Base-by-base conservation (phyloP, 2,888 invertebrate genomes). In the Agonopterix subpropinquella region DNA sequence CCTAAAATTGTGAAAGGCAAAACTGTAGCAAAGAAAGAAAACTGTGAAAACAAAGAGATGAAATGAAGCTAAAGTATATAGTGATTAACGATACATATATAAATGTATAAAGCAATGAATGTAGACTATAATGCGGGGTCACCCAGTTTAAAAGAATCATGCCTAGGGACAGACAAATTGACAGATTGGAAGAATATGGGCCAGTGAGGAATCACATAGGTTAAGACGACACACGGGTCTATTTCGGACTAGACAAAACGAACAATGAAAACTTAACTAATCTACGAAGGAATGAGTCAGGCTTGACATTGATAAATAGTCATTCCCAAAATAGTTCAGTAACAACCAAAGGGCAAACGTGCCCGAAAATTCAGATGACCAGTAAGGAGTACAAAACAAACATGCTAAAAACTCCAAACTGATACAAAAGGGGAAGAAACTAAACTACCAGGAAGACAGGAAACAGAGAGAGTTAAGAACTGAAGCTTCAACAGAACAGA, bases 401-500 rank as follows among this genome's bases (percentile, higher is more conserved):
- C 11, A 39, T 39, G 11, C 11, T 11, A 39, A 39, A 39, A 44
- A 35, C 13, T 11, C 28, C 69, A 71, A 64, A 62, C 55, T 64
- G 67, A 67, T 64, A 61, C 46, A 56, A 61, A 57, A 62, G 59
- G 46, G 59, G 65, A 61, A 65, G 65, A 58, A 75, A 62, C 80
- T 78, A 81, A 76, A 64, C 86, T 86, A 86, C 78, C 76, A 82
- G 80, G 68, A 77, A 76, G 70, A 69, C 58, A 78, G 75, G 78
- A 65, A 64, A 60, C 54, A 63, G 65, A 74, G 67, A 77, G 60
- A 71, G 66, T 68, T 68, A 55, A 55, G 62, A 57, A 76, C 70
- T 69, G 78, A 86, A 88, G 87, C 87, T 72, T 82, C 67, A 79
- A 82, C 78, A 76, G 74, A 86, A 87, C 77, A 82, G 80, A 78